phyloP scores from a whole-genome alignment of 2,113 vertebrate species.

The Aleadryas rufinucha region DNA sequence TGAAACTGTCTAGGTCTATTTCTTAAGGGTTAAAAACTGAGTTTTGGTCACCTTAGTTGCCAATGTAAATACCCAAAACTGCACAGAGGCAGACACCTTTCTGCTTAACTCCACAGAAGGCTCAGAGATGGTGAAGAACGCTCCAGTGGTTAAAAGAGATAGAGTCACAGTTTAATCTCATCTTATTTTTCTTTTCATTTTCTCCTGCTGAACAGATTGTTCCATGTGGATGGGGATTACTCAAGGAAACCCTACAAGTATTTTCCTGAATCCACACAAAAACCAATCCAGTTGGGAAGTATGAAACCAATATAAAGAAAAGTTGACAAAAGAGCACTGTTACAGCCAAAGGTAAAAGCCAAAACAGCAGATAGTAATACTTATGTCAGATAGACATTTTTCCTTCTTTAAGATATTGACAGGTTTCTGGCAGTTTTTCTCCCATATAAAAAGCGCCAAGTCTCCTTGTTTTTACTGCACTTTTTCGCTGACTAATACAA shows the following conservation, averaged over 20 bases:
- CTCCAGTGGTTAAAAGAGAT: background rate
- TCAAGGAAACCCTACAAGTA: background rate
- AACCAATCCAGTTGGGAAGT: background rate
- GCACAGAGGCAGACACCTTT: background rate
- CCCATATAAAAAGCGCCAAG: fast-evolving
- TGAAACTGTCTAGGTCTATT: background rate
- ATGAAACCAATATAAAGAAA: background rate
- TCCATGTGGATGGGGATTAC: background rate
- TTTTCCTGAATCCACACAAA: background rate
- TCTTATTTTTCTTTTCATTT: background rate
- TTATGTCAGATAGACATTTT: background rate
- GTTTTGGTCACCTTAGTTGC: background rate
- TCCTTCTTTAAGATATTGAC: background rate
- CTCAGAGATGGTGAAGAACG: background rate
- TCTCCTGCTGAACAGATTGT: background rate
- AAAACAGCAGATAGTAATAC: background rate
- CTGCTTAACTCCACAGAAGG: background rate
- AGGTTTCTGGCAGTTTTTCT: background rate
- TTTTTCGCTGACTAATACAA: background rate
- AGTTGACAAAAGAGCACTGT: background rate
- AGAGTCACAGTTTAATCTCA: background rate
- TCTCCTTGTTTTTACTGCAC: background rate
- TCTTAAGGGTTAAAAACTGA: background rate
- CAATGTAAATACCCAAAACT: background rate
- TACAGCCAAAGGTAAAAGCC: background rate